These are phyloP conservation scores for Nanorana parkeri DNA, from an alignment of 2,113 vertebrate species.

Conservation along the genomic window DNA sequence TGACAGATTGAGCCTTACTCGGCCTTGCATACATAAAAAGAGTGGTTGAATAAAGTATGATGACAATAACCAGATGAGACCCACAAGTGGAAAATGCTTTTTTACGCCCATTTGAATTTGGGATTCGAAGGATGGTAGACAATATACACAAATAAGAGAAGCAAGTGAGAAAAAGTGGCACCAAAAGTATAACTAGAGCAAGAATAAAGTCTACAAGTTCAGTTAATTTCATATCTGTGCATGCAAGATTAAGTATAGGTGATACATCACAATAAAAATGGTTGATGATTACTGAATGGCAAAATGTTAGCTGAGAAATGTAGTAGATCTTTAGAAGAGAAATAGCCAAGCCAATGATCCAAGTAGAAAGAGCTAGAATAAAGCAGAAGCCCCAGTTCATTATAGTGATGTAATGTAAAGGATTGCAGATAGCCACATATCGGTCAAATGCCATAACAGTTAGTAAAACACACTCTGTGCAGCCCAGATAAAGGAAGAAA, in stretches of 20 bases:
- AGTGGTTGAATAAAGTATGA: slow-evolving; percentile 64
- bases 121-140: slow-evolving; percentile 60
- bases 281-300: slow-evolving; percentile 64
- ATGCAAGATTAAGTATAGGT: slow-evolving; percentile 67
- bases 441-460: slow-evolving; percentile 64
- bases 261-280: slow-evolving; percentile 69
- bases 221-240: slow-evolving; percentile 59
- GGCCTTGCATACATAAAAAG: slow-evolving; percentile 67
- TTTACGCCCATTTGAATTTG: slow-evolving; percentile 47
- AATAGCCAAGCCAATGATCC: slow-evolving; percentile 61
- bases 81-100: slow-evolving; percentile 68
- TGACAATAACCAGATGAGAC: slow-evolving; percentile 63
- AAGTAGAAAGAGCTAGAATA: slow-evolving; percentile 50
- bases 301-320: slow-evolving; percentile 63
- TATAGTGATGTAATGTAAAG: slow-evolving; percentile 53
- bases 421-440: slow-evolving; percentile 61
- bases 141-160: slow-evolving; percentile 64
- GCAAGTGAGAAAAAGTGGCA: slow-evolving; percentile 60
- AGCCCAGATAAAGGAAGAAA: slow-evolving; percentile 59
- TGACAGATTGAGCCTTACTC: slow-evolving; percentile 60
- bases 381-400: slow-evolving; percentile 50
- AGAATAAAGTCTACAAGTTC: slow-evolving; percentile 65
- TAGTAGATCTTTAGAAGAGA: slow-evolving; percentile 62
- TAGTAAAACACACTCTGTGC: slow-evolving; percentile 59
- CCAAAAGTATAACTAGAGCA: slow-evolving; percentile 63